phyloP scores from a whole-genome alignment of 2,113 vertebrate genomes.

The Benitochromis conjunctus region DNA sequence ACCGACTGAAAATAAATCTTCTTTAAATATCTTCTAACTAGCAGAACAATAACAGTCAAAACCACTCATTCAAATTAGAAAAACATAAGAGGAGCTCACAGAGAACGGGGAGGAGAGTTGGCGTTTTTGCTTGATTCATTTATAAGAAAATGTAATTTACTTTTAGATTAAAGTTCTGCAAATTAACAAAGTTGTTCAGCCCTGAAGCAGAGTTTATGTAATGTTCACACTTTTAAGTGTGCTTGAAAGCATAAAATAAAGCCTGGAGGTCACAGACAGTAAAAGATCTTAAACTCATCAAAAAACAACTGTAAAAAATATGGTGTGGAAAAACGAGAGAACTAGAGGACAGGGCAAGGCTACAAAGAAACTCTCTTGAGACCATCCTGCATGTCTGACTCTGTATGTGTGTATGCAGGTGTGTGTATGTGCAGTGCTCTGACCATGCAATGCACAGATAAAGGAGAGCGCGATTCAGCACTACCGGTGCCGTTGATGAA shows the following conservation, averaged over 20 bases:
- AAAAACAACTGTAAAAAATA: slow-evolving; percentile 11
- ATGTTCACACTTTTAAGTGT: neutral
- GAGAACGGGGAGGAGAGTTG: neutral
- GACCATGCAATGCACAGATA: slow-evolving; percentile 63
- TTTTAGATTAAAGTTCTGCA: neutral
- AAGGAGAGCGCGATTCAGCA: slow-evolving; percentile 74
- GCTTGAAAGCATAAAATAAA: neutral
- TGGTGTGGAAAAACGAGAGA: neutral
- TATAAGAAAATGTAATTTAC: neutral
- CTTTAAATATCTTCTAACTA: neutral
- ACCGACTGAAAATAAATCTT: neutral
- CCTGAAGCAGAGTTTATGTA: neutral
- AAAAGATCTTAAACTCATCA: slow-evolving; percentile 1
- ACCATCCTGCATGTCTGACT: neutral
- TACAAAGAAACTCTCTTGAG: slow-evolving; percentile 28
- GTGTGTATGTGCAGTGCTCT: slow-evolving; percentile 1
- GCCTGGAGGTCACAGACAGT: slow-evolving; percentile 7
- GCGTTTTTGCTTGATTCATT: neutral
- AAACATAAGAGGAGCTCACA: neutral
- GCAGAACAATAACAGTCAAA: neutral
- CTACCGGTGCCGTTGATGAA: slow-evolving; percentile 71
- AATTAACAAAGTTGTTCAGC: neutral
- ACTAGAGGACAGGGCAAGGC: slow-evolving; percentile 27
- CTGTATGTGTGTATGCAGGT: neutral
- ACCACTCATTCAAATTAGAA: neutral